These are phyloP conservation scores for Lerema accius DNA, from an alignment of 1,140 invertebrate genomes.

Conservation along the genomic window DNA sequence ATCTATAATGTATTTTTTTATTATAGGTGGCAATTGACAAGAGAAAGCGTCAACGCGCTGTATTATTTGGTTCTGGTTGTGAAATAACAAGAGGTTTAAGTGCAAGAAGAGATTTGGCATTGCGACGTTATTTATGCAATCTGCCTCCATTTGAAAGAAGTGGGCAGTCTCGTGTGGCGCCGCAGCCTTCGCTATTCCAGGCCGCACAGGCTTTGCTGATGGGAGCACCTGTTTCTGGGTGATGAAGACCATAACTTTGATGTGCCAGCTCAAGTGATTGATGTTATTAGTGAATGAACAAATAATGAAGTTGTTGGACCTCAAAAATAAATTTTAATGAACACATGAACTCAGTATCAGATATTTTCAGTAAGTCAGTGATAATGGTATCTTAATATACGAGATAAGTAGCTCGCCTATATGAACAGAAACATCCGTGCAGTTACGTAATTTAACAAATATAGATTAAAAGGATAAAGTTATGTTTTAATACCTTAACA, in stretches of 20 bases:
- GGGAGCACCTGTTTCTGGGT: slow-evolving; percentile 66
- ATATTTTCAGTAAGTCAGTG: neutral
- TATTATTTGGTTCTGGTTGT: slow-evolving; percentile 77
- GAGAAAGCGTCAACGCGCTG: slow-evolving; percentile 73
- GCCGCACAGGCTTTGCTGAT: slow-evolving; percentile 64
- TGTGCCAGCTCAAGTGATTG: neutral
- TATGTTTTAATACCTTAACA: neutral
- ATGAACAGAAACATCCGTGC: neutral
- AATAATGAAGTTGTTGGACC: neutral
- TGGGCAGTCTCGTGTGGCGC: slow-evolving; percentile 63
- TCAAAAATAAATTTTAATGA: neutral
- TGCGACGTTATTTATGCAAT: slow-evolving; percentile 85
- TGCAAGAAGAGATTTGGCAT: slow-evolving; percentile 85
- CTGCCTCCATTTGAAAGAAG: slow-evolving; percentile 83
- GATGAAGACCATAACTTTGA: slow-evolving; percentile 44
- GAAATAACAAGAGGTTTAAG: slow-evolving; percentile 84
- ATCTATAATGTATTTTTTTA: slow-evolving; percentile 1
- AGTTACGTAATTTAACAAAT: neutral
- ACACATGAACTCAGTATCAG: neutral
- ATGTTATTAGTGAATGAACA: neutral
- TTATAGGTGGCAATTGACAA: slow-evolving; percentile 76
- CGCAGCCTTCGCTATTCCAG: slow-evolving; percentile 61
- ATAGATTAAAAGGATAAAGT: neutral
- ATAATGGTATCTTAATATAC: slow-evolving; percentile 3
- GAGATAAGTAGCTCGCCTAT: neutral